A percentile compares a stretch with the other conserved stretches of the same genome.
These are phyloP conservation scores for Endomychus coccineus DNA, from an alignment of 2,888 invertebrate species.

Conservation along the genomic window DNA sequence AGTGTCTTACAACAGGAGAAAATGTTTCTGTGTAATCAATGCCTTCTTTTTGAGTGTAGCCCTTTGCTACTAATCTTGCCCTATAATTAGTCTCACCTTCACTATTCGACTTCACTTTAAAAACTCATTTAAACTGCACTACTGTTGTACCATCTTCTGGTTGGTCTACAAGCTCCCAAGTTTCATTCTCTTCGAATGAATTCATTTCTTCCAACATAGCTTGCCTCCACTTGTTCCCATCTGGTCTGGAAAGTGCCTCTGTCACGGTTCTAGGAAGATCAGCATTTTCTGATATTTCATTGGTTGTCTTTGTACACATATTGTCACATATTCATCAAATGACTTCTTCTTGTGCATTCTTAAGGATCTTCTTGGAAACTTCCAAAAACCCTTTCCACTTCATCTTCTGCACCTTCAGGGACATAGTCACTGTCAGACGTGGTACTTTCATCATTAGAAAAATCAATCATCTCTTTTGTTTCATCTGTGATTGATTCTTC, in stretches of 20 bases:
- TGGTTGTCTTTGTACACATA: conserved; percentile 14
- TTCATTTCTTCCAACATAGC: conserved; percentile 28
- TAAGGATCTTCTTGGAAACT: conserved; percentile 16
- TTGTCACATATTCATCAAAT: conserved; percentile 22
- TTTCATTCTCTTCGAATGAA: conserved; percentile 26
- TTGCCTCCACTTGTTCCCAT: conserved; percentile 20
- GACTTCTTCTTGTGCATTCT: conserved; percentile 19
- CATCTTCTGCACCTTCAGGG: neutral
- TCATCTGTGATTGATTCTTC: no score
- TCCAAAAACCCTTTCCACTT: neutral
- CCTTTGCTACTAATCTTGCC: conserved; percentile 7
- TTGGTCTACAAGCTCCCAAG: conserved; percentile 24
- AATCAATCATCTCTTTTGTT: no score
- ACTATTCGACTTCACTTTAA: conserved; percentile 9
- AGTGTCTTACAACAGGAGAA: conserved; percentile 11
- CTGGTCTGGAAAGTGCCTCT: conserved; percentile 26
- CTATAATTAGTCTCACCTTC: conserved; percentile 8
- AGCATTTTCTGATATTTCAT: conserved; percentile 1
- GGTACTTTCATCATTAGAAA: no score
- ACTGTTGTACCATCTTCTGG: conserved; percentile 9
- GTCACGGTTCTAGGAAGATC: conserved; percentile 17
- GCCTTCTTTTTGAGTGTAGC: conserved; percentile 11
- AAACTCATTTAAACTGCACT: conserved; percentile 14
- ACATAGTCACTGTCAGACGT: no score
- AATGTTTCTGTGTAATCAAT: conserved; percentile 13